A percentile compares a stretch with the other conserved stretches of the same genome.
These are phyloP conservation scores for Leptosomus discolor DNA, from an alignment of 2,113 vertebrate genomes.

Conservation along the genomic window DNA sequence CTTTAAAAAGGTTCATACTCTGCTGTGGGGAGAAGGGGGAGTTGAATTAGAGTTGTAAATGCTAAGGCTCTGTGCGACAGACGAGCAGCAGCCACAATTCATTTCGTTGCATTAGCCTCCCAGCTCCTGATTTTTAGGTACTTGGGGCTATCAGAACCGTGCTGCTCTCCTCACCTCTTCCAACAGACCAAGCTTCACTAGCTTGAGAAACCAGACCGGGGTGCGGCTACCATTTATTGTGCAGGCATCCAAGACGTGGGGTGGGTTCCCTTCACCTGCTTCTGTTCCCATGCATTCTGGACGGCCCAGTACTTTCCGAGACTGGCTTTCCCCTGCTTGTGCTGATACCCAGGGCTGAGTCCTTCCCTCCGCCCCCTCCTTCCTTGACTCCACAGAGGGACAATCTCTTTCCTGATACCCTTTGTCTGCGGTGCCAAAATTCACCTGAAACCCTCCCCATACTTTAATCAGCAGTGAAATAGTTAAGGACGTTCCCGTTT, in stretches of 20 bases:
- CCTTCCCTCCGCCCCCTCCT: neutral
- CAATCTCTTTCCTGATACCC: too few species aligned
- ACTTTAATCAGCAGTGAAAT: neutral
- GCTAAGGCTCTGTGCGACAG: neutral
- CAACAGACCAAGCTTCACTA: neutral
- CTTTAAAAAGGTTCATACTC: neutral
- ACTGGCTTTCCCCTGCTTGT: neutral
- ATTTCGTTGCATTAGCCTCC: neutral
- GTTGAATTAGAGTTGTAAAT: neutral
- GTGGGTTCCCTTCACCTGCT: neutral
- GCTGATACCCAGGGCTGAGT: neutral
- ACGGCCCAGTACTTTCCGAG: too few species aligned
- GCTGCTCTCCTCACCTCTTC: neutral
- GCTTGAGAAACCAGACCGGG: neutral
- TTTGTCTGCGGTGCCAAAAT: neutral
- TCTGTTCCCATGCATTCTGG: accelerated
- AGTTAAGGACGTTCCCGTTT: neutral
- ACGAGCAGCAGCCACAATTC: neutral
- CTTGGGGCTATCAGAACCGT: accelerated
- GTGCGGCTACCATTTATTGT: accelerated
- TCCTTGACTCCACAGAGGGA: neutral
- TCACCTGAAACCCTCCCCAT: too few species aligned
- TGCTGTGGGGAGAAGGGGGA: neutral
- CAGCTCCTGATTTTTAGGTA: neutral
- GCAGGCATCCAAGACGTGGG: accelerated